These are phyloP conservation scores for Hippocampus guttulatus DNA, from an alignment of 2,113 vertebrate genomes.

Conservation along the genomic window DNA sequence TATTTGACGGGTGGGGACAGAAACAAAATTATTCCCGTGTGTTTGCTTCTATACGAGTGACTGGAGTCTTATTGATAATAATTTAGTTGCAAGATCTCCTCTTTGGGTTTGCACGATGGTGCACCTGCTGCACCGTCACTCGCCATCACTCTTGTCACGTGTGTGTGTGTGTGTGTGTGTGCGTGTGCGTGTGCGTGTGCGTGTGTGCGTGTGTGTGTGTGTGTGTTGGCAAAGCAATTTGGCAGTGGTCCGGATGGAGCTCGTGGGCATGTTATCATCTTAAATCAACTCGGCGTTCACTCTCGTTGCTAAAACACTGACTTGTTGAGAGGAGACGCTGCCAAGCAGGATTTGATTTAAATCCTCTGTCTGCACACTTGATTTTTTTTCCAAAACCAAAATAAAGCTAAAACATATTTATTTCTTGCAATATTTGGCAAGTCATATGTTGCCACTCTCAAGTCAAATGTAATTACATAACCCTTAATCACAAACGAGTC, in stretches of 20 bases:
- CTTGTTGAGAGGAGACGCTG: slow-evolving; percentile 7
- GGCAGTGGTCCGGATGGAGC: slow-evolving; percentile 33
- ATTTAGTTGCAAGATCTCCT: background rate
- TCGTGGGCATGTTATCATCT: slow-evolving; percentile 47
- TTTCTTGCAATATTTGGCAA: too few species aligned
- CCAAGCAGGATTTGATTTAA: slow-evolving; percentile 7
- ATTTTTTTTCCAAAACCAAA: too few species aligned
- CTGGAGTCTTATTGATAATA: background rate
- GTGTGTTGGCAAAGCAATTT: slow-evolving; percentile 56
- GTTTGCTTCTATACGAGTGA: background rate
- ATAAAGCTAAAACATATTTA: too few species aligned
- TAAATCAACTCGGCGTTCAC: slow-evolving; percentile 37
- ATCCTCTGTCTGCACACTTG: slow-evolving; percentile 16
- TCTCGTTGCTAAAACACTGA: slow-evolving; percentile 29
- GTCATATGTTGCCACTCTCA: too few species aligned
- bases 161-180: slow-evolving; percentile 40
- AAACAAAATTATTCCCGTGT: too few species aligned
- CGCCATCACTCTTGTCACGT: slow-evolving; percentile 3
- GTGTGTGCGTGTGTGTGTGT: slow-evolving; percentile 44
- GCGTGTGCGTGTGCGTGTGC: slow-evolving; percentile 43
- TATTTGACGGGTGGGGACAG: too few species aligned
- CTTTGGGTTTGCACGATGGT: background rate
- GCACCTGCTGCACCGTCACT: slow-evolving; percentile 32
- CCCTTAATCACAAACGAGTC: too few species aligned
- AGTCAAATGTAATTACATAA: too few species aligned